Evolutionary conservation across 1,140 invertebrate species (phyloP), one percentile per base, ranked within the genome.

Genomic region (Scaptomyza graminum): DNA sequence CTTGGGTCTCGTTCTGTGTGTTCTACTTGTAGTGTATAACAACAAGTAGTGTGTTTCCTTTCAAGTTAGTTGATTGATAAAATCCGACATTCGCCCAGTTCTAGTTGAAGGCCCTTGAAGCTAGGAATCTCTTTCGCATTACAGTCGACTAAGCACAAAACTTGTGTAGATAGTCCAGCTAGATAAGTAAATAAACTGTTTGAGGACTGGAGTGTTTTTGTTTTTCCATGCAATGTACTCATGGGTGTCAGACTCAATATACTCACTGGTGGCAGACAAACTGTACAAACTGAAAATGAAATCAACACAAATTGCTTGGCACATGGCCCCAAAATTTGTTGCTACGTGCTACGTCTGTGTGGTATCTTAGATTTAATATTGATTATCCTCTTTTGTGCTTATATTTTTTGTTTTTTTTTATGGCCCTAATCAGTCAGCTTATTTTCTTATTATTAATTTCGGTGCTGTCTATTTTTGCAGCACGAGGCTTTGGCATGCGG

Each of bases 401-500:
- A 13, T 64, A 39, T 60, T 31, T 37, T 60, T n/a, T 59, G 25
- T 52, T 39, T 5, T 37, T 39, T 18, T 51, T 44, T 16, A 6
- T 7, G n/a, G 16, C 54, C 49, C 56, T 74, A 90, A 78, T 84
- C 72, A 74, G 50, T 51, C 37, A 54, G 64, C 66, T 66, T 60
- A 74, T 72, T 73, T 75, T 74, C 73, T 85, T 77, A 79, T 72
- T 82, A 77, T 72, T 82, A 77, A 75, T 76, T 78, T 52, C 72
- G 54, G 54, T 59, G 60, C 70, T 70, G 67, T 77, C 55, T 44
- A 11, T 67, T 37, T 67, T 91, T 92, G 50, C 92, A 97, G 97
- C 96, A 60, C 94, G 96, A 82, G 97, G 97, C 62, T 97, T 98
- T 87, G 97, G 97, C 2, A 97, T 99, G 96, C 94, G 97, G 67